Evolutionary conservation across 2,797 vertebrate species (phyloP), one percentile per base, ranked within the genome.

Genomic region (Taeniopygia guttata): DNA sequence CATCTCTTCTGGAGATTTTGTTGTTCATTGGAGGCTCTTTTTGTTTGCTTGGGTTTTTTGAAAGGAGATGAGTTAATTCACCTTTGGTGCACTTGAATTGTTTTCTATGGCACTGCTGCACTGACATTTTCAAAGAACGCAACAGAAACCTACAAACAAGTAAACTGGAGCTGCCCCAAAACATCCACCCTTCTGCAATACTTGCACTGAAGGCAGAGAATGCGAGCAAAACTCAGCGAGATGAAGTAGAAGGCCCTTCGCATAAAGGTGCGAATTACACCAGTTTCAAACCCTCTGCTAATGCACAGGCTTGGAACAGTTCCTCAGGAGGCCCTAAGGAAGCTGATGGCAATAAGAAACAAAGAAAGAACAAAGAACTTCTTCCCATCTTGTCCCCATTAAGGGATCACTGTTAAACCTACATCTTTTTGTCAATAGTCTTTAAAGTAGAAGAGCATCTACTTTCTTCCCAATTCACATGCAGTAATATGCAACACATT

Each of bases 291-390:
- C 38, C 29, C 36, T 46, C 43, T 30, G 49, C n/a, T 49, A 74
- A 70, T 1, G 19, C 42, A 40, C 0, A 0, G 32, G 25, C 46
- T 73, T 36, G 51, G 69, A 73, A 38, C 17, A 16, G 58, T 3
- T 88, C 58, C 63, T 59, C 36, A 12, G 36, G 74, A 87, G 55
- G 56, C 52, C 36, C 59, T 48, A 69, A 84, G 64, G 84, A 93
- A 91, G 55, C 30, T 18, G 52, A 34, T 5, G 25, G 89, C 68
- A 88, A 25, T 20, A 79, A 75, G 54, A 92, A 86, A 75, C 20
- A 26, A 81, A 87, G 55, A 84, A 60, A 67, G 40, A 83, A 93
- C 70, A 80, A 94, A 92, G 86, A 79, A 43, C 23, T 74, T 56
- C 48, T 89, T 86, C 67, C 54, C 66, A 40, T 72, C 58, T 54